Percentiles rank a stretch among this genome's conserved stretches.
phyloP scores from a whole-genome alignment of 2,113 vertebrate genomes.

The Ammospiza caudacuta region DNA sequence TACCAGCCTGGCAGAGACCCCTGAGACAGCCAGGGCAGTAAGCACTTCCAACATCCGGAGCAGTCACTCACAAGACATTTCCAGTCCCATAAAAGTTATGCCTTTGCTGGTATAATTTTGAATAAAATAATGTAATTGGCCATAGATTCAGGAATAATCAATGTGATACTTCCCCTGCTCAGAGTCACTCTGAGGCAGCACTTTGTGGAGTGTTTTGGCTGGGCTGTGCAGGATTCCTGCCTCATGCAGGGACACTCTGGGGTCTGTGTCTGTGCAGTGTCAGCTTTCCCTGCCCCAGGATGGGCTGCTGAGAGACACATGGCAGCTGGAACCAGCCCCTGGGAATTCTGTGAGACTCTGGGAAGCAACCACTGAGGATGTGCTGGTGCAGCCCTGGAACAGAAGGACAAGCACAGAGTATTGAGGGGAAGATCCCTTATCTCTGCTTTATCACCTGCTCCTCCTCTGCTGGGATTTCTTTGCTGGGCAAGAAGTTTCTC shows the following conservation, averaged over 20 bases:
- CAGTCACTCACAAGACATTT: conserved; percentile 27
- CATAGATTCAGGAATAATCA: conserved; percentile 40
- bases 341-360: not conserved
- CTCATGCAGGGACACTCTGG: not conserved
- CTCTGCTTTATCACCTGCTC: not conserved
- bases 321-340: conserved; percentile 23
- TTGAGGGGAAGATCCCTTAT: not conserved
- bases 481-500: not conserved
- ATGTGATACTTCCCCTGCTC: conserved; percentile 20
- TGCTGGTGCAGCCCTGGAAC: not conserved
- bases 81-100: not conserved
- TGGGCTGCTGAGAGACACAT: not conserved
- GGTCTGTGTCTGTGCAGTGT: not conserved
- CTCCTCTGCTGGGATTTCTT: not conserved
- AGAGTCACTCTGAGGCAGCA: not conserved
- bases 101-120: conserved; percentile 26
- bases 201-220: not conserved
- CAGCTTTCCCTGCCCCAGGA: not conserved
- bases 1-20: conserved; percentile 23
- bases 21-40: not conserved
- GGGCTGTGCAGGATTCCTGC: not conserved
- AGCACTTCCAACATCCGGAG: conserved; percentile 36
- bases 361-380: not conserved
- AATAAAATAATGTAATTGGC: conserved; percentile 2
- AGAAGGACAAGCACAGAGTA: not conserved